Evolutionary conservation across 37 sponge, comb jelly and placozoan genomes (phyloP), one percentile per base, ranked within the genome.

Genomic region (Ianthella basta): DNA sequence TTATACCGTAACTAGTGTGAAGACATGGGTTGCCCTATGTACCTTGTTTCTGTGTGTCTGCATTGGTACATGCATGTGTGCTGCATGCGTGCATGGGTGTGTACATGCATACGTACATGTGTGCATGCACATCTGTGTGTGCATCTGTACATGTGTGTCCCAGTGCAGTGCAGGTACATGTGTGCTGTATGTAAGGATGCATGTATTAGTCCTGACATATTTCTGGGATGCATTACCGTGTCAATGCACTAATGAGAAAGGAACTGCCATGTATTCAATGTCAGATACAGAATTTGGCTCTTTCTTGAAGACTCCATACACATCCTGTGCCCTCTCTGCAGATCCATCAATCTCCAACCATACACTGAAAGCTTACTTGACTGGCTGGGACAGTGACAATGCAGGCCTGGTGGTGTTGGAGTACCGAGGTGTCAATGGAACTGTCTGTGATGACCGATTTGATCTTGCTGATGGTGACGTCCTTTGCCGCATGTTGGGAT

Each of bases 71-170:
- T 32, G 66, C 66, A 64, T 25, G 8, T 25, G 66, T 30, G n/a
- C 35, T 16, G 75, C 3, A 32, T 73, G 4, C n/a, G 36, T 14
- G 4, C 33, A 13, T 73, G 38, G 8, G 6, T 83, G 83, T 67
- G 54, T 83, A 53, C 37, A 27, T 67, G 69, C 66, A 50, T 83
- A 35, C 56, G 38, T 81, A 61, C 56, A 36, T 59, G 63, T 81
- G 38, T 59, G 82, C 56, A 36, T 81, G 82, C 56, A 29, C 54
- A 59, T 80, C 30, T 59, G 82, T 81, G 63, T 81, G 82, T 81
- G 63, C 56, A 61, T 81, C 33, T 81, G 82, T 81, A 33, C 27
- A 8, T 16, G 23, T 10, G 66, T 16, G 66, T 64, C 29, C 23
- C 29, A 29, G 70, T 69, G 35, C 6, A 35, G 35, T 69, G 35